Evolutionary conservation across 2,113 vertebrate genomes (phyloP).

Genomic region (Triplophysa rosa): DNA sequence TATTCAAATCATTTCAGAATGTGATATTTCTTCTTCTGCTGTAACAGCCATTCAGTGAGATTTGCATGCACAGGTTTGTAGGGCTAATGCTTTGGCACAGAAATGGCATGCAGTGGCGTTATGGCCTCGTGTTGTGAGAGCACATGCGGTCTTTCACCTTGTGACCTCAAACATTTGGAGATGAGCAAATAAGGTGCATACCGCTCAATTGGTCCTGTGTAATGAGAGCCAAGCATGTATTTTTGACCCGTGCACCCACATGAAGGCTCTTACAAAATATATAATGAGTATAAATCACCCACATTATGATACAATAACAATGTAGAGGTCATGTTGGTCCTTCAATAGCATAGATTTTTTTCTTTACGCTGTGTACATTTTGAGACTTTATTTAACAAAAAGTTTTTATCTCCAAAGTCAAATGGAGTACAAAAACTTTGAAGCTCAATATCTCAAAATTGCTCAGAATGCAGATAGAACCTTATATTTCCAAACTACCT

Average conservation of each 20-base stretch:
- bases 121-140: background rate
- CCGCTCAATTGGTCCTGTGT: background rate
- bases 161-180: conserved; percentile 20
- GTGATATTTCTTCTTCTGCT: background rate
- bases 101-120: background rate
- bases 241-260: conserved; percentile 4
- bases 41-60: background rate
- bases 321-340: background rate
- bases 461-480: too few species aligned
- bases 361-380: too few species aligned
- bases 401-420: too few species aligned
- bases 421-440: too few species aligned
- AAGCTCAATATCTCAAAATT: too few species aligned
- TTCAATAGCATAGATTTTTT: background rate
- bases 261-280: background rate
- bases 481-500: too few species aligned
- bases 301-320: background rate
- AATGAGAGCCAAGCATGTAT: conserved; percentile 13
- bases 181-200: conserved; percentile 28
- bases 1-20: conserved; percentile 5
- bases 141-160: conserved; percentile 7
- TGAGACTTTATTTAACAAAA: too few species aligned
- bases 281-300: background rate
- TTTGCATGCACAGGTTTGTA: background rate
- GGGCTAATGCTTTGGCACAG: background rate